Evolutionary conservation across 1,140 invertebrate genomes (phyloP), one percentile per base, ranked within the genome.

Genomic region (Bombus consobrinus): DNA sequence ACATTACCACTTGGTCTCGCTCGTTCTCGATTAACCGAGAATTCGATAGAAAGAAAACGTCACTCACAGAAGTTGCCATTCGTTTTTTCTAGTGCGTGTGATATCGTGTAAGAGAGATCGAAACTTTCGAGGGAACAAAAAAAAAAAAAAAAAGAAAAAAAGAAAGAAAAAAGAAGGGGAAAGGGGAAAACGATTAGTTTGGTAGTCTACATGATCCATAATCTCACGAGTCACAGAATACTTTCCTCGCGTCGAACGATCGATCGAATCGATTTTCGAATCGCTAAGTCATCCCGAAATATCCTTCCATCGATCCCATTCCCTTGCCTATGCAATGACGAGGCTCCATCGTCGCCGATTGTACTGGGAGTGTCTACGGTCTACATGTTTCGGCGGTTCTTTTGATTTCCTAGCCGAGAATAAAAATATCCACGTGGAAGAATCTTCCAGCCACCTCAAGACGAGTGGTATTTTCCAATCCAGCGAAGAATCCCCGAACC

Each of bases 271-370:
- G 78, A 86, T 89, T 85, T 22, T 80, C 83, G 81, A 81, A 90
- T 69, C 83, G 90, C 88, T 69, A 53, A 91, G 91, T 92, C 92
- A 92, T 92, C 90, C 66, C 80, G 71, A 84, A 84, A 84, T 57
- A 41, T 47, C 59, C 57, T 28, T 76, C 22, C 66, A 34, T 18
- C 34, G 66, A 71, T 71, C 73, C 78, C 59, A 39, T 81, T 59
- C 77, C 64, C 75, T 85, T 34, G 43, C 73, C 59, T 71, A 75
- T 75, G 34, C 85, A 75, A 84, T 85, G 88, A 92, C 87, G 81
- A 86, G 73, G 91, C 90, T 81, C 80, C 88, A 91, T 74, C 81
- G 32, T 82, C 85, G 72, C 83, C 83, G 88, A 88, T 69, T 74
- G 81, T 89, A 78, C 80, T 69, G 78, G 76, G 62, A 78, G 25